These are phyloP conservation scores for Drosophila tanythrix DNA, from an alignment of 2,888 invertebrate genomes.

Conservation along the genomic window DNA sequence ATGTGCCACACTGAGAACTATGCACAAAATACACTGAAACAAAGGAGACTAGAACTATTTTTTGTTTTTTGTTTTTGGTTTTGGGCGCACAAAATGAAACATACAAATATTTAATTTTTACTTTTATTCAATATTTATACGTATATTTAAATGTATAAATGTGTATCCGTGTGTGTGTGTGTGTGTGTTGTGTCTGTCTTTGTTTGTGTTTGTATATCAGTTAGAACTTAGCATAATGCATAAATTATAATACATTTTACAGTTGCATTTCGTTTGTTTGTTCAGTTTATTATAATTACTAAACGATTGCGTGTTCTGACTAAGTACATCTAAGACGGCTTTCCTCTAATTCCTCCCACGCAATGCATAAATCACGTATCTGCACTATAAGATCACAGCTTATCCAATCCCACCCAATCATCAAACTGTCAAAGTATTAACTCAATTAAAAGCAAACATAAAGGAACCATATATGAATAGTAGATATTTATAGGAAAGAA, in stretches of 20 bases:
- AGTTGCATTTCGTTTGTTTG: conserved; percentile 13
- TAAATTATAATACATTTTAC: conserved; percentile 72
- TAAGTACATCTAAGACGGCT: conserved; percentile 38
- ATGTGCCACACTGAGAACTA: conserved; percentile 62
- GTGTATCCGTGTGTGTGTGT: conserved; percentile 23
- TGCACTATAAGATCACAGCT: conserved; percentile 65
- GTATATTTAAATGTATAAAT: conserved; percentile 38
- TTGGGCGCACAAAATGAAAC: conserved; percentile 47
- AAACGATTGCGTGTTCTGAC: conserved; percentile 22
- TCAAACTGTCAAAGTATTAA: conserved; percentile 2
- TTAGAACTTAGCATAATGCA: conserved; percentile 60
- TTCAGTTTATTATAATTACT: conserved; percentile 17
- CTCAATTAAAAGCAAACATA: conserved; percentile 16
- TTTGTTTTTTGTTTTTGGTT: neutral
- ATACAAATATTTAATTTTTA: conserved; percentile 46
- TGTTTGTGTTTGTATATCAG: conserved; percentile 27
- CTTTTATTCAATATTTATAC: conserved; percentile 59
- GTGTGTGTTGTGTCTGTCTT: conserved; percentile 12
- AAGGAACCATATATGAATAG: conserved; percentile 5
- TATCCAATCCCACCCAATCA: conserved; percentile 43
- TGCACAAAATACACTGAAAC: conserved; percentile 67
- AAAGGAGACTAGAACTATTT: conserved; percentile 31
- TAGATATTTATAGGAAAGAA: conserved; percentile 2
- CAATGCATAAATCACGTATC: conserved; percentile 21
- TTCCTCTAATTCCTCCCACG: conserved; percentile 19